phyloP scores from a whole-genome alignment of 2,888 invertebrate species.

The Zootermopsis nevadensis region DNA sequence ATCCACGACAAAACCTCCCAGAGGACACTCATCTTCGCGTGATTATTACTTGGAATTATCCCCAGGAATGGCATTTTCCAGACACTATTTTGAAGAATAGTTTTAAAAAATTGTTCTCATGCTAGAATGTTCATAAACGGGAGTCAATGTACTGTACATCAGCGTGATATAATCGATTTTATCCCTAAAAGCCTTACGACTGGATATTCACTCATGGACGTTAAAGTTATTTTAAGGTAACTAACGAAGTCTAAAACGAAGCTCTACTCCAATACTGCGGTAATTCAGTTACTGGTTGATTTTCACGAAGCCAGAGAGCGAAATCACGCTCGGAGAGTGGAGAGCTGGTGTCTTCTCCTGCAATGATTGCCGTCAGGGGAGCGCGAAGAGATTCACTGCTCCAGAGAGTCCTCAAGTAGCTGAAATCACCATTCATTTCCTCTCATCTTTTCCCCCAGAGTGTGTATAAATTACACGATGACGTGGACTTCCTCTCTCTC shows the following conservation, averaged over 20 bases:
- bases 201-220: background rate
- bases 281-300: conserved; percentile 25
- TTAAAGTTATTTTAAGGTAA: background rate
- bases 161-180: too few relatives aligned
- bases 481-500: conserved; percentile 23
- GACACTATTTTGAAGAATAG: too few relatives aligned
- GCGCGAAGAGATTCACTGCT: background rate
- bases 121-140: too few relatives aligned
- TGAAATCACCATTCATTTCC: conserved; percentile 22
- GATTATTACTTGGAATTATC: too few relatives aligned
- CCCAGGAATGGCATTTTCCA: too few relatives aligned
- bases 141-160: too few relatives aligned
- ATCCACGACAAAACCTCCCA: too few relatives aligned
- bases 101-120: too few relatives aligned
- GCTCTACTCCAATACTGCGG: background rate
- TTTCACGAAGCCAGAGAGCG: background rate
- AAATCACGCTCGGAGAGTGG: background rate
- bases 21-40: too few relatives aligned
- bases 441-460: conserved; percentile 29
- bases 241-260: background rate
- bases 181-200: too few relatives aligned
- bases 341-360: background rate
- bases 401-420: conserved; percentile 23
- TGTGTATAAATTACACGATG: conserved; percentile 37
- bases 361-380: conserved; percentile 11